phyloP scores from a whole-genome alignment of 2,113 vertebrate genomes.

The Bubo blakistoni region DNA sequence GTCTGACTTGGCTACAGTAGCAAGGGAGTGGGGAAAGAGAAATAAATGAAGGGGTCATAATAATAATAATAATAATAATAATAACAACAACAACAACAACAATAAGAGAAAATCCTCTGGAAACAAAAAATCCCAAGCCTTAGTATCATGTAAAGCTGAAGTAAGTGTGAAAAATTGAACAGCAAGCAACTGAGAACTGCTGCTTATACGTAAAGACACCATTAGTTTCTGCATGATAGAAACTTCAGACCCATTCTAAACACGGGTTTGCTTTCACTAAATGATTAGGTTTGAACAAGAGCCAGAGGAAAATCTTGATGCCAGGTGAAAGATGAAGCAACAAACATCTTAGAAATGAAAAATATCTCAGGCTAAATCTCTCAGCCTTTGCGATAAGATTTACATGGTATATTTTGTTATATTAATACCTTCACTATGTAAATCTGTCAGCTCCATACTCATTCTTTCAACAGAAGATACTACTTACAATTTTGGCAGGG shows the following conservation, averaged over 20 bases:
- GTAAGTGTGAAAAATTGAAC: slow-evolving; percentile 48
- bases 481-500: background rate
- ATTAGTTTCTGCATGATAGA: slow-evolving; percentile 20
- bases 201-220: background rate
- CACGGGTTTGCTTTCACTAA: slow-evolving; percentile 20
- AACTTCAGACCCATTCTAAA: slow-evolving; percentile 38
- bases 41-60: slow-evolving; percentile 49
- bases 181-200: background rate
- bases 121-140: background rate
- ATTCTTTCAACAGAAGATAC: slow-evolving; percentile 28
- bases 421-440: background rate
- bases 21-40: slow-evolving; percentile 12
- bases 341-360: slow-evolving; percentile 36
- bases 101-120: background rate
- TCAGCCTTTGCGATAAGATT: background rate
- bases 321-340: slow-evolving; percentile 9
- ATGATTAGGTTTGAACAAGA: slow-evolving; percentile 40
- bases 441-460: background rate
- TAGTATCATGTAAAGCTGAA: slow-evolving; percentile 68
- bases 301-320: slow-evolving; percentile 36
- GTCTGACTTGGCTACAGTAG: slow-evolving; percentile 79
- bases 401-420: slow-evolving; percentile 14
- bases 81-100: background rate
- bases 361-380: slow-evolving; percentile 3
- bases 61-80: slow-evolving; percentile 44